Evolutionary conservation across 2,797 vertebrate species (phyloP).

Genomic region (Sebastes trivittatus): DNA sequence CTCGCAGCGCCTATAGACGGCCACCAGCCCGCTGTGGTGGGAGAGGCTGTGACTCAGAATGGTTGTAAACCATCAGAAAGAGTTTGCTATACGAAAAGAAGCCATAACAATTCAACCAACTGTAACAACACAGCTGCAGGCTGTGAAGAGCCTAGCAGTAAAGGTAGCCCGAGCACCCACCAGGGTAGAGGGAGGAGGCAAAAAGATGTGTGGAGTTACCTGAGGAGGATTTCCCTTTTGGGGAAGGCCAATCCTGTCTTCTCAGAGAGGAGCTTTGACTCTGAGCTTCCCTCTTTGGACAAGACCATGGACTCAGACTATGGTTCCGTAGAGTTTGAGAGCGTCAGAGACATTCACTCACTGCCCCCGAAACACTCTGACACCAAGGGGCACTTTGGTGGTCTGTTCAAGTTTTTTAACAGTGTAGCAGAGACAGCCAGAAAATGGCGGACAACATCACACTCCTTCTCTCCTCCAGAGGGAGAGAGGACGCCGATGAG

Average conservation of each 20-base stretch:
- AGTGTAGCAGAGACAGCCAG: slow-evolving; percentile 87
- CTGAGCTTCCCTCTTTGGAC: slow-evolving; percentile 82
- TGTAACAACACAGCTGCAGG: slow-evolving; percentile 73
- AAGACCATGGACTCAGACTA: slow-evolving; percentile 81
- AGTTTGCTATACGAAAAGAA: slow-evolving; percentile 72
- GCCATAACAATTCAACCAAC: slow-evolving; percentile 76
- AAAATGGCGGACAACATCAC: slow-evolving; percentile 87
- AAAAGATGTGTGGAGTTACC: slow-evolving; percentile 90
- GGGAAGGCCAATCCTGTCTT: slow-evolving; percentile 81
- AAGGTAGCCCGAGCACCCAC: slow-evolving; percentile 72
- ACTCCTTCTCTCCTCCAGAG: slow-evolving; percentile 83
- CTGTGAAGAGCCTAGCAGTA: slow-evolving; percentile 77
- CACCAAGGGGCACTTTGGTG: slow-evolving; percentile 86
- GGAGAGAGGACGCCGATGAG: slow-evolving; percentile 78
- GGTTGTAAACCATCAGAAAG: slow-evolving; percentile 75
- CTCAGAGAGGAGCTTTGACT: slow-evolving; percentile 85
- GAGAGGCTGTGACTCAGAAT: slow-evolving; percentile 74
- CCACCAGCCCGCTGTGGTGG: slow-evolving; percentile 64
- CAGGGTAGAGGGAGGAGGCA: slow-evolving; percentile 76
- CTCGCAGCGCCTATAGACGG: slow-evolving; percentile 78
- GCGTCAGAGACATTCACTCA: slow-evolving; percentile 77
- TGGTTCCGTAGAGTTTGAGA: slow-evolving; percentile 82
- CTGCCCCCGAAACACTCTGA: slow-evolving; percentile 71
- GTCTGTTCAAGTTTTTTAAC: slow-evolving; percentile 89
- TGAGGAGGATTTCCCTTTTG: slow-evolving; percentile 88